Percentiles rank a stretch among this genome's conserved stretches.
Conservation (phyloP, 2,888 invertebrate species). For the Poecilus cupreus region DNA sequence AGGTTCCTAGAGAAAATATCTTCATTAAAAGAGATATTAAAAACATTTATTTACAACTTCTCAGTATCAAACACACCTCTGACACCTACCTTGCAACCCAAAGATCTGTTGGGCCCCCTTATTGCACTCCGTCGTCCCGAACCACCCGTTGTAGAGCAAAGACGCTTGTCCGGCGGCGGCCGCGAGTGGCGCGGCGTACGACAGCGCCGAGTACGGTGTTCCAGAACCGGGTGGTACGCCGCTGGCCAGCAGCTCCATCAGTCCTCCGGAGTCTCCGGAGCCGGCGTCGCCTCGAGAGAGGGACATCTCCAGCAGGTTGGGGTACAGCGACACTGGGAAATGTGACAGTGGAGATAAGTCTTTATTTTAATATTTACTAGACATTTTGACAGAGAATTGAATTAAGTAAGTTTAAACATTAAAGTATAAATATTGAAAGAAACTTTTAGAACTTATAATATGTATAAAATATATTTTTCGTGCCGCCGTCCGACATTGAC, state of each 20-base stretch:
- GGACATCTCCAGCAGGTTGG: constrained; percentile 68
- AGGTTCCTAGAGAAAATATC: no score
- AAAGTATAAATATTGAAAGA: no score
- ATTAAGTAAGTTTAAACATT: no score
- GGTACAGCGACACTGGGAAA: constrained; percentile 67
- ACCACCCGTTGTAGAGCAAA: constrained; percentile 70
- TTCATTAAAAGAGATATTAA: no score
- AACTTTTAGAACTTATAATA: no score
- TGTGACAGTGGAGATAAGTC: no score
- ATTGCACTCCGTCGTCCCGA: constrained; percentile 66
- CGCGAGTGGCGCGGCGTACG: constrained; percentile 38
- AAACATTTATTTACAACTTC: no score
- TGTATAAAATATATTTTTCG: no score
- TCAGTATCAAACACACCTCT: no score
- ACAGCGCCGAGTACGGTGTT: constrained; percentile 58
- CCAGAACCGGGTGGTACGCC: constrained; percentile 45
- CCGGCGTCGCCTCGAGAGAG: constrained; percentile 66
- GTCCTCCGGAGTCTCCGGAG: constrained; percentile 64
- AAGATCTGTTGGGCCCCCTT: constrained; percentile 74
- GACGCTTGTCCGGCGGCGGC: constrained; percentile 66
- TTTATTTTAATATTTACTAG: no score
- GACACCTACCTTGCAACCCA: constrained; percentile 78
- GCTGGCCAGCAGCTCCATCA: constrained; percentile 65
- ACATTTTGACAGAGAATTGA: no score
- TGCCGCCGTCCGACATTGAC: no score